A percentile compares a stretch with the other conserved stretches of the same genome.
Evolutionary conservation across 2,113 vertebrate genomes (phyloP).

Genomic region (Pithys albifrons): DNA sequence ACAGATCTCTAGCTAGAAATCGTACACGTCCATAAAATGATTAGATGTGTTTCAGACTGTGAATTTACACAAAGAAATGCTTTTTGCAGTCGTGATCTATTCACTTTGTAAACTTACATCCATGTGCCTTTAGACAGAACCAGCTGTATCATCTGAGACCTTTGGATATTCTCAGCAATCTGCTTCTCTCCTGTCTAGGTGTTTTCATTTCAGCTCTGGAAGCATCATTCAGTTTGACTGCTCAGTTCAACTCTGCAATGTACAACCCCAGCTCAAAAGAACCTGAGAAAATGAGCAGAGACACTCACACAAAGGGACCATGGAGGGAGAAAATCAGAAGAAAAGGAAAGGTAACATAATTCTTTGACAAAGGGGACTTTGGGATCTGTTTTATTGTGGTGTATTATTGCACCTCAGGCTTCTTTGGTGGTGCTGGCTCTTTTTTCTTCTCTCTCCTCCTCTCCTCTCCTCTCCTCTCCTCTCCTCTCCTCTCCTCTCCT

Average conservation of each 20-base stretch:
- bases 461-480: too few species aligned
- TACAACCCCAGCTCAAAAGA: constrained; percentile 13
- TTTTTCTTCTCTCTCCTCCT: too few species aligned
- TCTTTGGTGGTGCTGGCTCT: too few species aligned
- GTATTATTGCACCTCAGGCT: too few species aligned
- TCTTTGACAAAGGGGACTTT: neutral
- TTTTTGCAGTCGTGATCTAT: neutral
- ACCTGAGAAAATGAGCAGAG: constrained; percentile 40
- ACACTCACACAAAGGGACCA: neutral
- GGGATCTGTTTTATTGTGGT: neutral
- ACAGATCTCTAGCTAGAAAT: neutral
- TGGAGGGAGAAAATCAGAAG: neutral
- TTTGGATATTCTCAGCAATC: neutral
- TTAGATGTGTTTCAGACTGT: neutral
- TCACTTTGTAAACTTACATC: neutral
- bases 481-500: too few species aligned
- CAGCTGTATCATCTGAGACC: neutral
- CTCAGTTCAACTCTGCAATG: neutral
- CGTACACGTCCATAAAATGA: neutral
- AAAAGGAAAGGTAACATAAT: neutral
- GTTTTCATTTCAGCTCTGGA: constrained; percentile 4
- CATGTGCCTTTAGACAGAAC: neutral
- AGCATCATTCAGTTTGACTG: constrained; percentile 11
- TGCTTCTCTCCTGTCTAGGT: constrained; percentile 6
- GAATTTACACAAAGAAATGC: neutral